These are phyloP conservation scores for Dioctria rufipes DNA, from an alignment of 2,888 invertebrate species.

Conservation along the genomic window DNA sequence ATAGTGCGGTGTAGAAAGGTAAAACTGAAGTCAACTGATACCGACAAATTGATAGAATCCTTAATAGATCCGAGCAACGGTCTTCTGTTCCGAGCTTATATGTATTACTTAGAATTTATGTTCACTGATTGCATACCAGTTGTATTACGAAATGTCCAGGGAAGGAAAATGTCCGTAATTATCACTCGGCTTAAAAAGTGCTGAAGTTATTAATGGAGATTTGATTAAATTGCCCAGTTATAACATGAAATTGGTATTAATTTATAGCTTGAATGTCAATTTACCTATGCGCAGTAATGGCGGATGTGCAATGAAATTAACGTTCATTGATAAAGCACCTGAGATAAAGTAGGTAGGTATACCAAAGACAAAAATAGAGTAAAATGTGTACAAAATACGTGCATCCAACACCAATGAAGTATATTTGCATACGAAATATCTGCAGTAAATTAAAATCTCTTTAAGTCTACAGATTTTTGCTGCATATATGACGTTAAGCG, in stretches of 20 bases:
- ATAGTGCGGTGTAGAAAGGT: not conserved
- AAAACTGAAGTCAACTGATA: constrained; percentile 40
- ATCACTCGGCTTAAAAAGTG: constrained; percentile 16
- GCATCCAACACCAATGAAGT: not conserved
- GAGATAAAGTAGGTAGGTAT: not conserved
- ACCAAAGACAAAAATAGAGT: not conserved
- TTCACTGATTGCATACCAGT: constrained; percentile 4
- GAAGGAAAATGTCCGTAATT: constrained; percentile 39
- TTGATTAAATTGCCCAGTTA: constrained; percentile 35
- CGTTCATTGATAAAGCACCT: not conserved
- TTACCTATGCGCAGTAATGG: constrained; percentile 5
- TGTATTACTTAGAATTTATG: too few species aligned
- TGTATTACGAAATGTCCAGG: not conserved
- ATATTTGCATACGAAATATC: constrained; percentile 14
- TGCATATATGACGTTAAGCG: constrained; percentile 30
- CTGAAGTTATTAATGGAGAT: constrained; percentile 46
- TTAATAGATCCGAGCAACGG: constrained; percentile 36
- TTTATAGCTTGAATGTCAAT: constrained; percentile 35
- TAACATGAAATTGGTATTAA: constrained; percentile 36
- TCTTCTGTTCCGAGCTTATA: constrained; percentile 1
- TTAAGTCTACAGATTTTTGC: constrained; percentile 6
- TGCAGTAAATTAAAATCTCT: constrained; percentile 25
- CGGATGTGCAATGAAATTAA: constrained; percentile 12
- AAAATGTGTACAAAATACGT: not conserved
- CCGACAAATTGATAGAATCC: constrained; percentile 37